Conservation (phyloP, 1,140 invertebrate genomes). For the Mizuhopecten yessoensis region DNA sequence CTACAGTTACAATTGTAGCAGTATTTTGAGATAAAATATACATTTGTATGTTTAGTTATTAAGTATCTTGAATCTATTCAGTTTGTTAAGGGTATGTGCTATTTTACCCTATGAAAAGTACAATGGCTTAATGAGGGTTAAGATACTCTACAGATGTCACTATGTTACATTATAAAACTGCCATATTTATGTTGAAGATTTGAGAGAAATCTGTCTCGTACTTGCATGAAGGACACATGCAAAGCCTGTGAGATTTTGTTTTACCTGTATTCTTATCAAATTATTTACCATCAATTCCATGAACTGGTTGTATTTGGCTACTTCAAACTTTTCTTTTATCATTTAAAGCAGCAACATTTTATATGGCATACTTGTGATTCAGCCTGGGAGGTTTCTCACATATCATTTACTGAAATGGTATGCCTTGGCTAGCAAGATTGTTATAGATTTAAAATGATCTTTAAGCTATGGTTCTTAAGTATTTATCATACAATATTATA, state of each 20-base stretch:
- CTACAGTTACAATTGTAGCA: not conserved
- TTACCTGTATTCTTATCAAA: not conserved
- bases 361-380: no score
- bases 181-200: constrained; percentile 25
- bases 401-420: not conserved
- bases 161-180: not conserved
- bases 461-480: not conserved
- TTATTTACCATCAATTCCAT: not conserved
- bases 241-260: constrained; percentile 6
- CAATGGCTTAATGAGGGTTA: not conserved
- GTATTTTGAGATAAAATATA: constrained; percentile 10
- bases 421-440: not conserved
- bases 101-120: not conserved
- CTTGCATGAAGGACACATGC: not conserved
- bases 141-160: not conserved
- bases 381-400: no score
- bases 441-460: not conserved
- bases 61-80: not conserved
- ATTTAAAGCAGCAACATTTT: no score
- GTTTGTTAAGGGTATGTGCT: not conserved
- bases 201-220: constrained; percentile 29
- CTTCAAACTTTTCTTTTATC: not conserved
- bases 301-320: not conserved
- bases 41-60: not conserved
- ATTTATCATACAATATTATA: constrained; percentile 10